Base-by-base conservation (phyloP, 2,888 invertebrate species). In the Camponotus fellah region DNA sequence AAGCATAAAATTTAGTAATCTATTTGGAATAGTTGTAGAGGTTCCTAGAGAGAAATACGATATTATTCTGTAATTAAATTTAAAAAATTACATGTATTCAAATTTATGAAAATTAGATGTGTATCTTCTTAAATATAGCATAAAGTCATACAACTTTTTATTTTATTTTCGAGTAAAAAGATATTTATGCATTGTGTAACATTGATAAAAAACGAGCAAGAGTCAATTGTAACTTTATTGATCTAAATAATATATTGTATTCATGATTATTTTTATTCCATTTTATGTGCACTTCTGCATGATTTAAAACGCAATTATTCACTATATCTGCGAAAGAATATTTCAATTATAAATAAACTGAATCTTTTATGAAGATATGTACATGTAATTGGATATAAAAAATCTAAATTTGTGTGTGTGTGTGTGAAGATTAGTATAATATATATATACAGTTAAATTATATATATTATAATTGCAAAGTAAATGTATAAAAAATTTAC, bases 191-290 rank as follows among this genome's bases (percentile, higher is more conserved):
- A 4, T 10, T 9, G 6, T 9, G 6, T 49, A 10, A 21, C 49
- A 37, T 10, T 34, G 3, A 62, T 64, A 64, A 74, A 26, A 74
- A 62, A 21, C 21, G 2, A 10, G n/a, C 26, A 32, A 37, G 0
- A 65, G 17, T n/a, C 65, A 56, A 76, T 43, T 34, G 10, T 34
- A 69, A 58, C 21, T 40, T 43, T 58, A 46, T 79, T 71, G 58
- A 64, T 26, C 3, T 71, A 49, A 71, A 79, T 37, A 49, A 76
- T 34, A 0, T 34, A 0, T 21, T 12, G 12, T 32, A 14, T 26
- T 3, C 4, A 21, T 17, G 10, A 6, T 8, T 72, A 14, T 62
- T 72, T 72, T 49, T 17, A 4, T 79, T 80, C 14, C 46, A 72
- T 80, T 46, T 10, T 34, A 0, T 40, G 46, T 21, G 8, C 8